Conservation (phyloP, 2,797 vertebrate species). For the Enteromius anoplus region DNA sequence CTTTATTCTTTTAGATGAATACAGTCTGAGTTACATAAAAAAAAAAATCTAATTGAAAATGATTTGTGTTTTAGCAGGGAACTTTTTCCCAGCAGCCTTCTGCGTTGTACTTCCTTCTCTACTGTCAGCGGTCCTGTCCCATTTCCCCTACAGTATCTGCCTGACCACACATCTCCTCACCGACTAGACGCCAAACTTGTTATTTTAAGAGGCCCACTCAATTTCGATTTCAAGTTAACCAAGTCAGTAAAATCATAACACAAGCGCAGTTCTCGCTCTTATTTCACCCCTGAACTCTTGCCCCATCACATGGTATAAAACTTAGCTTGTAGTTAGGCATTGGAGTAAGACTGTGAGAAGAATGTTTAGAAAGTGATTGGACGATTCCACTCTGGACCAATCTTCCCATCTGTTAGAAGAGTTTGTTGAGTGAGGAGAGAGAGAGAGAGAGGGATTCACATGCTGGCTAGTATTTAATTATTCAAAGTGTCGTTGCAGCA, state of each 20-base stretch:
- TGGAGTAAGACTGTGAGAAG: slow-evolving; percentile 28
- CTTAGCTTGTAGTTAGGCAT: slow-evolving; percentile 6
- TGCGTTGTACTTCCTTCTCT: not conserved
- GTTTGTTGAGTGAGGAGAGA: slow-evolving; percentile 21
- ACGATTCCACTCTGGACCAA: slow-evolving; percentile 42
- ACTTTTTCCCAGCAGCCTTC: not conserved
- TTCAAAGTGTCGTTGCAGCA: slow-evolving; percentile 65
- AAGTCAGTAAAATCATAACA: not conserved
- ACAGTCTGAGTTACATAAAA: no score
- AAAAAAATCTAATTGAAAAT: not conserved
- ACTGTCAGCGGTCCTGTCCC: not conserved
- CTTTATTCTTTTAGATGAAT: no score
- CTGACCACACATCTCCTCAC: not conserved
- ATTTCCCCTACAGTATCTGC: not conserved
- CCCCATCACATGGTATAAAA: not conserved
- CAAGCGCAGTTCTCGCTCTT: not conserved
- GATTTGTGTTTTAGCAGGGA: not conserved
- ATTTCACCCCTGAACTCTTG: not conserved
- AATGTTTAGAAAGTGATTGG: slow-evolving; percentile 52
- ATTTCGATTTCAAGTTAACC: not conserved
- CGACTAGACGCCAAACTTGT: not conserved
- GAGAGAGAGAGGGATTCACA: slow-evolving; percentile 55
- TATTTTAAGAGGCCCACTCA: not conserved
- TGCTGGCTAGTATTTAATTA: slow-evolving; percentile 75
- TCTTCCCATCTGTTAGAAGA: slow-evolving; percentile 35